Percentiles rank a stretch among this genome's conserved stretches.
Evolutionary conservation across 53 echinoderm and acorn worm genomes (phyloP).

Genomic region (Mesocentrotus franciscanus): DNA sequence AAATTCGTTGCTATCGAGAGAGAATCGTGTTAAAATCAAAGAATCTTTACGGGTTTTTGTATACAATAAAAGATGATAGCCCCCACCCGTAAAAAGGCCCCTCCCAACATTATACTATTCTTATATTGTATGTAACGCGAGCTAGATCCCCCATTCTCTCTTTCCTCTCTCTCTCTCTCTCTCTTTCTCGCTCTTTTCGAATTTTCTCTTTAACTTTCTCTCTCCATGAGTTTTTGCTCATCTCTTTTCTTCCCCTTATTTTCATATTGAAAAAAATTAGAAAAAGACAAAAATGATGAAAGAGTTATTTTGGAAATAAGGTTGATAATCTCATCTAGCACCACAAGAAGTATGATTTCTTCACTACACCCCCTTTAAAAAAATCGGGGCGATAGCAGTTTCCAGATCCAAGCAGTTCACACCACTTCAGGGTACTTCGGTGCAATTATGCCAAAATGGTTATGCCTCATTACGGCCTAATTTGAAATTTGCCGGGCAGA

Average conservation of each 20-base stretch:
- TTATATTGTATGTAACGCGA: too few species aligned
- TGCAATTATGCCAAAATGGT: background rate
- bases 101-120: too few species aligned
- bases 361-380: too few species aligned
- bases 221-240: background rate
- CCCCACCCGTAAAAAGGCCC: background rate
- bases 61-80: background rate
- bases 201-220: background rate
- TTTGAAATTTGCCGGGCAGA: background rate
- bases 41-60: too few species aligned
- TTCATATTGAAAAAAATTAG: background rate
- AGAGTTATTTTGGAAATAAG: too few species aligned
- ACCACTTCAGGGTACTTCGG: too few species aligned
- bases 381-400: too few species aligned
- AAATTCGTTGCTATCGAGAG: background rate
- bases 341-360: too few species aligned
- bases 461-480: background rate
- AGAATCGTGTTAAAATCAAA: background rate
- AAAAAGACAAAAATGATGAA: background rate
- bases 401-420: too few species aligned
- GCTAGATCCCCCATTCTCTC: too few species aligned
- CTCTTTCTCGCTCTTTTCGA: background rate
- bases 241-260: background rate
- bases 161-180: background rate
- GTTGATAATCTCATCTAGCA: too few species aligned